Conservation (phyloP, 2,113 vertebrate species). For the Danionella cerebrum region DNA sequence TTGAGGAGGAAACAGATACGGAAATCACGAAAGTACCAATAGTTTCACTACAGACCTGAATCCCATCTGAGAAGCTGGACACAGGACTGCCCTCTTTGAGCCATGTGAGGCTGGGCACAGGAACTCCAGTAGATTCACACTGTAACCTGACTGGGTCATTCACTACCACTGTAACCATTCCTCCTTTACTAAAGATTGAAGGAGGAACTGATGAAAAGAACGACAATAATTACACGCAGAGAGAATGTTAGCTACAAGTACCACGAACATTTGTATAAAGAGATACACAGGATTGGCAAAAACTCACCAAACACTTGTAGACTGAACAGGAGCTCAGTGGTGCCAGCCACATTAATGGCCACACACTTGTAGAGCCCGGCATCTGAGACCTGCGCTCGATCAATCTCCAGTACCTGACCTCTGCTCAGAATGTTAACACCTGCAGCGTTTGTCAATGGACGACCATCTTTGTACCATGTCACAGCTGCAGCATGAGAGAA, state of each 20-base stretch:
- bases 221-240: background rate
- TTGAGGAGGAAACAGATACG: too few relatives aligned
- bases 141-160: constrained; percentile 79
- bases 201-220: constrained; percentile 71
- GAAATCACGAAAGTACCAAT: too few relatives aligned
- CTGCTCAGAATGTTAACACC: constrained; percentile 63
- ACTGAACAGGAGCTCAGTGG: constrained; percentile 71
- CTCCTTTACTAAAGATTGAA: constrained; percentile 74
- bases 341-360: constrained; percentile 78
- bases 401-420: constrained; percentile 73
- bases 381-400: constrained; percentile 75
- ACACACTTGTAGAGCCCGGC: constrained; percentile 81
- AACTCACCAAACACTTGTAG: constrained; percentile 82
- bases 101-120: constrained; percentile 86
- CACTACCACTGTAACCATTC: constrained; percentile 75
- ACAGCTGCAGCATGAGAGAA: constrained; percentile 59
- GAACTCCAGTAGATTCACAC: constrained; percentile 88
- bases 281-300: constrained; percentile 7
- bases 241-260: background rate
- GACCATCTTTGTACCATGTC: constrained; percentile 86
- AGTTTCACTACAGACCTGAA: constrained; percentile 79
- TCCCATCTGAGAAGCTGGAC: constrained; percentile 73
- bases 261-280: background rate
- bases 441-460: constrained; percentile 56
- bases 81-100: constrained; percentile 92